A percentile compares a stretch with the other conserved stretches of the same genome.
Conservation (phyloP, 2,797 vertebrate genomes). For the Hippopotamyrus pictus region DNA sequence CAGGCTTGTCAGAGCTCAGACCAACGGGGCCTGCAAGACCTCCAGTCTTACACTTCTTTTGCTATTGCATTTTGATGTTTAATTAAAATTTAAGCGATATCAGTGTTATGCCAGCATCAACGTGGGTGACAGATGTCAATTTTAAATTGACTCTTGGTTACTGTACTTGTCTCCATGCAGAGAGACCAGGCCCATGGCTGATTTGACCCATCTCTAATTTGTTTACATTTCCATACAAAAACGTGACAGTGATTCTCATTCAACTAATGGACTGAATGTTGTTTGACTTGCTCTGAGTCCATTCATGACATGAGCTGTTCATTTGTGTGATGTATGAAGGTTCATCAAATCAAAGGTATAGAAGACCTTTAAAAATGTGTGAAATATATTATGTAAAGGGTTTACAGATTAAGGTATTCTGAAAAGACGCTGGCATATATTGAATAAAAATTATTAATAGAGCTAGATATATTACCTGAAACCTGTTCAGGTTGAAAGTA, state of each 20-base stretch:
- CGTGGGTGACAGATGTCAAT: not conserved
- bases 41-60: too few relatives aligned
- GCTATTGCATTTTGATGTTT: not conserved
- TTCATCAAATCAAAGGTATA: not conserved
- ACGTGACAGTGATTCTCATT: not conserved
- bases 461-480: not conserved
- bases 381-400: not conserved
- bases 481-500: not conserved
- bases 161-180: not conserved
- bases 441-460: not conserved
- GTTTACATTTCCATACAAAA: not conserved
- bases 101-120: not conserved
- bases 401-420: not conserved
- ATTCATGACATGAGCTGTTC: not conserved
- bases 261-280: not conserved
- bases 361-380: not conserved
- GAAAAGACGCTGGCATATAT: not conserved
- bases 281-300: not conserved
- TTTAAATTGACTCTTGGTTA: not conserved
- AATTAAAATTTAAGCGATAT: not conserved
- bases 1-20: too few relatives aligned
- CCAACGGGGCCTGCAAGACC: too few relatives aligned
- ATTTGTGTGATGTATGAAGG: not conserved
- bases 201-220: not conserved
- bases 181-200: not conserved